Percentiles rank a stretch among this genome's conserved stretches.
Conservation (phyloP, 2,888 invertebrate species). For the Encarsia formosa region DNA sequence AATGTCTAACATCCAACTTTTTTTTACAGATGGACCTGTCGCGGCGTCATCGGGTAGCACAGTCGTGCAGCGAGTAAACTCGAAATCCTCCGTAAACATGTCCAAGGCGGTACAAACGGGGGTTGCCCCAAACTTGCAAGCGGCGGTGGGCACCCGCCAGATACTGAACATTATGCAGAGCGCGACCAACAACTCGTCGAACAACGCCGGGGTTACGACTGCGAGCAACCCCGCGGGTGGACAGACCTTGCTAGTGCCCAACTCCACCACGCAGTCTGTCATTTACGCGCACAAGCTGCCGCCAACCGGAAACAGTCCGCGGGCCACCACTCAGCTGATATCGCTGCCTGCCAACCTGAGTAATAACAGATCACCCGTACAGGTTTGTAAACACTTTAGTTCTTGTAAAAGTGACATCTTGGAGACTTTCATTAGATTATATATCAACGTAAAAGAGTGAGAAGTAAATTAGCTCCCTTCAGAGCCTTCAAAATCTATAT, state of each 20-base stretch:
- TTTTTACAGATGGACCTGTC: no score
- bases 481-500: no score
- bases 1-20: no score
- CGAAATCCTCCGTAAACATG: constrained; percentile 35
- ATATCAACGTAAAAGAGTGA: no score
- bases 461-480: no score
- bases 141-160: constrained; percentile 37
- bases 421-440: no score
- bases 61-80: constrained; percentile 21
- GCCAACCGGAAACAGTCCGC: constrained; percentile 52
- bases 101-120: constrained; percentile 51
- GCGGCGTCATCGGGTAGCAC: constrained; percentile 25
- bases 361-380: constrained; percentile 45
- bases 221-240: constrained; percentile 29
- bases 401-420: no score
- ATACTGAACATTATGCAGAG: constrained; percentile 47
- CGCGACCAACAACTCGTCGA: constrained; percentile 34
- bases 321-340: constrained; percentile 42
- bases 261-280: constrained; percentile 57
- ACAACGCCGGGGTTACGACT: constrained; percentile 19
- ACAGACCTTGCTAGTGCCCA: constrained; percentile 41
- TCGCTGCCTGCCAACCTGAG: constrained; percentile 42
- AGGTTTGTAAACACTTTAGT: no score
- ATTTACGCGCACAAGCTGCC: constrained; percentile 72
- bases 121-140: constrained; percentile 36